Percentiles rank a stretch among this genome's conserved stretches.
phyloP scores from a whole-genome alignment of 2,113 vertebrate species.

The Zeus faber region DNA sequence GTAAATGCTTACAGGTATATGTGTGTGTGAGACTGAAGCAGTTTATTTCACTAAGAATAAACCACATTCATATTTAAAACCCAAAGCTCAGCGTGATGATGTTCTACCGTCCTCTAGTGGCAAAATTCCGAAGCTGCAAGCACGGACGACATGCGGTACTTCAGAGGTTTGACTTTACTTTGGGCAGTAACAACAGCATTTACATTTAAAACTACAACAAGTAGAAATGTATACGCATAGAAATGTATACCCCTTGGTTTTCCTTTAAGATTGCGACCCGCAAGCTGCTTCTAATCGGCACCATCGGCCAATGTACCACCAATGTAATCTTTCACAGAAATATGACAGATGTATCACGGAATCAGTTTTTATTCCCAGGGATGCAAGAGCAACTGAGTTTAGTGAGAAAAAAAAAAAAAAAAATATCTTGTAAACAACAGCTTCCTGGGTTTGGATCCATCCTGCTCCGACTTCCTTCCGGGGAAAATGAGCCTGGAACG shows the following conservation, averaged over 20 bases:
- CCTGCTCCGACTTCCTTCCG: too few relatives aligned
- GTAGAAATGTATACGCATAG: too few relatives aligned
- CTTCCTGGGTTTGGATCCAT: too few relatives aligned
- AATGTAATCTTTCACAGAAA: conserved; percentile 5
- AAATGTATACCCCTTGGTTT: too few relatives aligned
- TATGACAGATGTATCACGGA: too few relatives aligned
- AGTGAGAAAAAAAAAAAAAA: not conserved
- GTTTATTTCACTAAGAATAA: not conserved
- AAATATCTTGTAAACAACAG: not conserved
- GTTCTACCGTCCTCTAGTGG: conserved; percentile 52
- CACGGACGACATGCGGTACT: not conserved
- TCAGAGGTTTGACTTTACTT: conserved; percentile 32
- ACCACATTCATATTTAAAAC: not conserved
- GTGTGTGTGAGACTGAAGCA: not conserved
- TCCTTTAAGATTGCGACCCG: too few relatives aligned
- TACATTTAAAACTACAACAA: too few relatives aligned
- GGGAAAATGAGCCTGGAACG: too few relatives aligned
- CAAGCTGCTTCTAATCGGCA: not conserved
- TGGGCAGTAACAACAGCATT: not conserved
- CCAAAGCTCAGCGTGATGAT: conserved; percentile 3
- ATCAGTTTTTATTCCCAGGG: conserved; percentile 2
- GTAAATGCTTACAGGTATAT: not conserved
- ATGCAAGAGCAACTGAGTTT: too few relatives aligned
- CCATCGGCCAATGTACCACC: not conserved
- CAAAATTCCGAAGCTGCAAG: not conserved